These are phyloP conservation scores for Lanius collurio DNA, from an alignment of 2,113 vertebrate species.

Conservation along the genomic window DNA sequence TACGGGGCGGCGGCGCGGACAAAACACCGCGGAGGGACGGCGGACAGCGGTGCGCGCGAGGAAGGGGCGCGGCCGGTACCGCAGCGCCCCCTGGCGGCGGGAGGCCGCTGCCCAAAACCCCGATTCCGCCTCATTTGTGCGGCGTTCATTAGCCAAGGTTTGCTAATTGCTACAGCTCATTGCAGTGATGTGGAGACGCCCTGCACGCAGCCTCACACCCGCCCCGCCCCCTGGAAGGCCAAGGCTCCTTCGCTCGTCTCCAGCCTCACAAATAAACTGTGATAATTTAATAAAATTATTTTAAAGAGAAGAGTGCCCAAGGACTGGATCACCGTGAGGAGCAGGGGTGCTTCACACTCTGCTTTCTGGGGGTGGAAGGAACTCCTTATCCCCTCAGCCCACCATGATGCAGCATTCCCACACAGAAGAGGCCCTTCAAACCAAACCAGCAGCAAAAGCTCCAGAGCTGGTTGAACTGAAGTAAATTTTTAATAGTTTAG, in stretches of 20 bases:
- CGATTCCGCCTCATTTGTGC: fast-evolving
- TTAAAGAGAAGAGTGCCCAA: neutral
- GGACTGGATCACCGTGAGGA: fast-evolving
- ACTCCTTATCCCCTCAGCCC: neutral
- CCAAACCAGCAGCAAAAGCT: neutral
- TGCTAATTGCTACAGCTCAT: fast-evolving
- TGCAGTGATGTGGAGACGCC: fast-evolving
- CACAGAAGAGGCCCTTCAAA: fast-evolving
- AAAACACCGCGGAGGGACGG: no score
- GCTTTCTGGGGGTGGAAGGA: no score
- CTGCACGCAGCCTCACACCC: fast-evolving
- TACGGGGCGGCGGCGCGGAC: no score
- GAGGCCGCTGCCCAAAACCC: fast-evolving
- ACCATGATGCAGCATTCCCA: fast-evolving
- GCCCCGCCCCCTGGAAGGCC: fast-evolving
- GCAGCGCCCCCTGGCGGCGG: neutral
- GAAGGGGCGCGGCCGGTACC: fast-evolving
- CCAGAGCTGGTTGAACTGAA: neutral
- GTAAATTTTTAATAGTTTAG: neutral
- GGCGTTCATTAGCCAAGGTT: fast-evolving
- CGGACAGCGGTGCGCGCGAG: neutral
- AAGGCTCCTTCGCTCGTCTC: fast-evolving
- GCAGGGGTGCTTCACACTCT: neutral
- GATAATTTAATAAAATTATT: neutral
- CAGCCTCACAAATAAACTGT: no score